Base-by-base conservation (phyloP, 2,888 invertebrate species). In the Sinhomidia bicolor region DNA sequence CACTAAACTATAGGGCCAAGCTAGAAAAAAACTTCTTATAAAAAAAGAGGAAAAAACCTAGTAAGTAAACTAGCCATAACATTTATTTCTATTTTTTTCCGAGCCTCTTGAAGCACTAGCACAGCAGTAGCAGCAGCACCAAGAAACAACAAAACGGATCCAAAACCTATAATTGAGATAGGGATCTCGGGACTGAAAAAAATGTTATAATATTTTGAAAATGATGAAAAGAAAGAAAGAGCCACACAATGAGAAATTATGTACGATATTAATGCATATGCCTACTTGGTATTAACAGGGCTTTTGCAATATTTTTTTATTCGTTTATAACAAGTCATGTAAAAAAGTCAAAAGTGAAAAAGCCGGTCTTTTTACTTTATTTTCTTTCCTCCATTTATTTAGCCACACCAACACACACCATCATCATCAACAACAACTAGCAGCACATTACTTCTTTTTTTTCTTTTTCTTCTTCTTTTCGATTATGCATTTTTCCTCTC, bases 131-230 rank as follows among this genome's bases (percentile, higher is more conserved):
- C 12, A 57, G 60, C 57, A 54, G 32, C 17, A 76, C 20, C 51
- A 80, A 54, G 60, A 36, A 79, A 65, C 41, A 86, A 86, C 86
- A 86, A 86, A 86, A 86, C 80, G 86, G 86, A 86, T 60, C 47
- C 57, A 74, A 71, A 86, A 57, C 81, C 86, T 81, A 86, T 86
- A 86, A 86, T 86, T 86, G 86, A 86, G 86, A 86, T 86, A 44
- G 29, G 20, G 36, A 86, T 86, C 86, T 44, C 23, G 12, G n/a
- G n/a, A n/a, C n/a, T n/a, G n/a, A n/a, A n/a, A n/a, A n/a, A n/a
- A n/a, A n/a, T n/a, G n/a, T n/a, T n/a, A n/a, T n/a, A 74, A 47
- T 23, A 47, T 14, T n/a, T 47, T 41, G 20, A 51, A 41, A 17
- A 32, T 23, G 20, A 41, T 29, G 26, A 26, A 26, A 29, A 78